These are phyloP conservation scores for Dasysyrphus albostriatus DNA, from an alignment of 2,888 invertebrate genomes.

Conservation along the genomic window DNA sequence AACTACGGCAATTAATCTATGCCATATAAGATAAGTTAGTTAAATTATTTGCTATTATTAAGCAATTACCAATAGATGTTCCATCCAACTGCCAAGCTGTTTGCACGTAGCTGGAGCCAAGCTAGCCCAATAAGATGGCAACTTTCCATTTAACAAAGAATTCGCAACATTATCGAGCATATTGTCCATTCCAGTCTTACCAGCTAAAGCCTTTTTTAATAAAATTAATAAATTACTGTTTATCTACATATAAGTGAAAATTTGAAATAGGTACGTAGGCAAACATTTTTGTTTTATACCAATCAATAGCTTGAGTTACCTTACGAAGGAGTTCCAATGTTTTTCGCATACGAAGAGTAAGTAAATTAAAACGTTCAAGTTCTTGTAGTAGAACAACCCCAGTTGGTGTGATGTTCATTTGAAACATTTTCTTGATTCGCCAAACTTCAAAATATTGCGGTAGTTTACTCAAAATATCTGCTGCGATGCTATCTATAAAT, in stretches of 20 bases:
- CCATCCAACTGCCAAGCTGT: constrained; percentile 94
- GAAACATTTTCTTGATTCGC: constrained; percentile 91
- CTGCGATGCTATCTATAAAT: constrained; percentile 91
- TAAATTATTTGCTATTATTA: no score
- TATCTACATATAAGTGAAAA: not conserved
- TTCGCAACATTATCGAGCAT: constrained; percentile 92
- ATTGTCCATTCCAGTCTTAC: constrained; percentile 96
- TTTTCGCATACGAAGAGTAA: constrained; percentile 88
- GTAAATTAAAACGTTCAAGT: constrained; percentile 93
- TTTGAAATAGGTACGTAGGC: not conserved
- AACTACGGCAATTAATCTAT: no score
- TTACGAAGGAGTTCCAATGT: constrained; percentile 90
- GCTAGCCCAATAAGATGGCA: constrained; percentile 92
- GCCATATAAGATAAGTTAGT: no score
- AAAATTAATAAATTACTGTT: not conserved
- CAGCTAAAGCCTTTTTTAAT: constrained; percentile 89
- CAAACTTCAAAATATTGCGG: constrained; percentile 91
- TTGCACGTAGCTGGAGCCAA: constrained; percentile 94
- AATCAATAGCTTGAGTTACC: constrained; percentile 76
- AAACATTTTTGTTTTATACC: not conserved
- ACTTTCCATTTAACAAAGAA: constrained; percentile 92
- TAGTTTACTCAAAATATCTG: constrained; percentile 90
- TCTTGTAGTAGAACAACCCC: constrained; percentile 95
- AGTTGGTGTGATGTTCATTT: constrained; percentile 92
- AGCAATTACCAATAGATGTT: constrained; percentile 87